Evolutionary conservation across 2,888 invertebrate species (phyloP).

Genomic region (Noctua janthe): DNA sequence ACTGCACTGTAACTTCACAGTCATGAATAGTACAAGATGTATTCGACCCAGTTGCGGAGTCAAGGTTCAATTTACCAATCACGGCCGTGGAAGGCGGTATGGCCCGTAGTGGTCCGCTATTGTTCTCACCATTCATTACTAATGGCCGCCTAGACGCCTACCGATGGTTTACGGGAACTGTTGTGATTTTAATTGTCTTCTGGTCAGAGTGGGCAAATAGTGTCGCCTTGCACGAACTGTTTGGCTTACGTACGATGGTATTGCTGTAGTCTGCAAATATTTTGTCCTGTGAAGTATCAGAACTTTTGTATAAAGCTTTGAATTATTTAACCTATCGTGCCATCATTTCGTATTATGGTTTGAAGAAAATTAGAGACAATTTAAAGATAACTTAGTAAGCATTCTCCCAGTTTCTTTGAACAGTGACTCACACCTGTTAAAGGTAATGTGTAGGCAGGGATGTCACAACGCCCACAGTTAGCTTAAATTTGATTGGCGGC

Average conservation of each 20-base stretch:
- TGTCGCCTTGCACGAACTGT: neutral
- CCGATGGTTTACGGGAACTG: slow-evolving; percentile 40
- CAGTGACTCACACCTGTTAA: slow-evolving; percentile 37
- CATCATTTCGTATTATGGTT: neutral
- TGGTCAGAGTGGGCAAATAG: slow-evolving; percentile 28
- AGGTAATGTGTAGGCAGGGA: slow-evolving; percentile 34
- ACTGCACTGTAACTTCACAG: slow-evolving; percentile 43
- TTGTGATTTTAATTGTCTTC: slow-evolving; percentile 33
- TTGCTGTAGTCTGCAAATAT: neutral
- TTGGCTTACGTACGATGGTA: neutral
- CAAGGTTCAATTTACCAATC: slow-evolving; percentile 66
- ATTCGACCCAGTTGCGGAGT: slow-evolving; percentile 60
- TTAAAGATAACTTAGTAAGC: neutral
- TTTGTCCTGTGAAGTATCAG: neutral
- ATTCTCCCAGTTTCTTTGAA: slow-evolving; percentile 10
- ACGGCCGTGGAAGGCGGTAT: slow-evolving; percentile 41
- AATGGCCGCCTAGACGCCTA: slow-evolving; percentile 28
- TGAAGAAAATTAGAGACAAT: neutral
- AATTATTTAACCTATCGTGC: neutral
- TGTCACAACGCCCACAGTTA: slow-evolving; percentile 42
- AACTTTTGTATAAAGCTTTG: neutral
- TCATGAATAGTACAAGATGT: slow-evolving; percentile 60
- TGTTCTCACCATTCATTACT: slow-evolving; percentile 55
- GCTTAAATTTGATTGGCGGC: slow-evolving; percentile 23
- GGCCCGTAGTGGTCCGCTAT: slow-evolving; percentile 40